Evolutionary conservation across 2,113 vertebrate species (phyloP), one percentile per base, ranked within the genome.

Genomic region (Tragelaphus imberbis): DNA sequence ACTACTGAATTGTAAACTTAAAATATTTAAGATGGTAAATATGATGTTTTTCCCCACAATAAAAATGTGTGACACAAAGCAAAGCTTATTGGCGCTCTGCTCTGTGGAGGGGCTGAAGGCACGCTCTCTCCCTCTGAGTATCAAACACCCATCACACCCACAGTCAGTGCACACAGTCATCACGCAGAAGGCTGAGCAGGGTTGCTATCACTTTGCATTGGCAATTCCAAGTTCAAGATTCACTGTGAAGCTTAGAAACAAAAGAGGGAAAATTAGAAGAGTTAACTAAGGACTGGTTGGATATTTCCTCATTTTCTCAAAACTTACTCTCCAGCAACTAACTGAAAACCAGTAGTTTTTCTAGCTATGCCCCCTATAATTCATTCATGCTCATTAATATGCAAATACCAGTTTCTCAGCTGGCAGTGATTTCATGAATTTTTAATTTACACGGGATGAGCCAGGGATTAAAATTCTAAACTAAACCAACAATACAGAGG

Each of bases 381-480:
- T 97, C 65, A 85, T 61, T 94, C 71, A 75, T 75, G 61, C 15
- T 92, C 51, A 95, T 97, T 97, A 89, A 79, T 89, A 97, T 80
- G 94, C 58, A 97, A 94, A 93, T 21, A 88, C 88, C 44, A 53
- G 33, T 28, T 88, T 90, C 93, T 91, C 96, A 91, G 68, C 68
- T 94, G 89, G 92, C 77, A 94, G 91, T 91, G 84, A 90, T 40
- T 84, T 89, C 89, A 92, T 87, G 79, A 97, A 95, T 94, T 97
- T 97, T 97, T 94, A 95, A 97, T 91, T 97, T 63, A 84, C 63
- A 95, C 25, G 55, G 23, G 58, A 80, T 96, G 58, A 91, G 40
- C n/a, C 56, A 92, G 84, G 92, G 90, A 98, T 93, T 96, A 95
- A 90, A 97, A 91, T 40, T 94, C 95, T 80, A 94, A 91, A 80